These are phyloP conservation scores for Notocelia uddmanniana DNA, from an alignment of 2,888 invertebrate species.

Conservation along the genomic window DNA sequence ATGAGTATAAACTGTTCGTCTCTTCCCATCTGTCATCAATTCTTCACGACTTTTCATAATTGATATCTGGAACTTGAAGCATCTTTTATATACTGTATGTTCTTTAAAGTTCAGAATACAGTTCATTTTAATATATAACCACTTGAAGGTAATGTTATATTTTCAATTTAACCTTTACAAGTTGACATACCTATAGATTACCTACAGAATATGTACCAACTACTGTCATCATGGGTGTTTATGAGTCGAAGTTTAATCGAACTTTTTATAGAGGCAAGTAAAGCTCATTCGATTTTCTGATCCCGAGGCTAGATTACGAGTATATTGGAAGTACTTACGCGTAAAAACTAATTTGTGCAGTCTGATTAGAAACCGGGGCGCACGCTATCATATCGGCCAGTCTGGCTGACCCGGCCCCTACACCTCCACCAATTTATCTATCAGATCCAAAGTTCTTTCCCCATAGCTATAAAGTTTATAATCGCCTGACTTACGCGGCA, in stretches of 20 bases:
- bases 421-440: constrained; percentile 10
- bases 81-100: too few relatives aligned
- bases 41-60: too few relatives aligned
- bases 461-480: constrained; percentile 1
- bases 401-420: constrained; percentile 27
- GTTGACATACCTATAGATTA: too few relatives aligned
- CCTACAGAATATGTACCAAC: neutral
- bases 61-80: too few relatives aligned
- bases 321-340: constrained; percentile 30
- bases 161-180: too few relatives aligned
- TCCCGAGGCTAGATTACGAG: constrained; percentile 18
- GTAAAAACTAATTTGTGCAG: constrained; percentile 37
- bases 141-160: too few relatives aligned
- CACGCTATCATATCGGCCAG: constrained; percentile 32
- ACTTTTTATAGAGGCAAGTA: constrained; percentile 16
- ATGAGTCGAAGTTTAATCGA: neutral
- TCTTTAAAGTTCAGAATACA: too few relatives aligned
- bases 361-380: constrained; percentile 33
- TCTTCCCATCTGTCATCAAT: too few relatives aligned
- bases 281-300: constrained; percentile 30
- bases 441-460: constrained; percentile 8
- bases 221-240: neutral
- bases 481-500: neutral
- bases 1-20: too few relatives aligned
- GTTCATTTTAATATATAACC: too few relatives aligned